phyloP scores from a whole-genome alignment of 2,888 invertebrate genomes.

The Drosophila rellima region DNA sequence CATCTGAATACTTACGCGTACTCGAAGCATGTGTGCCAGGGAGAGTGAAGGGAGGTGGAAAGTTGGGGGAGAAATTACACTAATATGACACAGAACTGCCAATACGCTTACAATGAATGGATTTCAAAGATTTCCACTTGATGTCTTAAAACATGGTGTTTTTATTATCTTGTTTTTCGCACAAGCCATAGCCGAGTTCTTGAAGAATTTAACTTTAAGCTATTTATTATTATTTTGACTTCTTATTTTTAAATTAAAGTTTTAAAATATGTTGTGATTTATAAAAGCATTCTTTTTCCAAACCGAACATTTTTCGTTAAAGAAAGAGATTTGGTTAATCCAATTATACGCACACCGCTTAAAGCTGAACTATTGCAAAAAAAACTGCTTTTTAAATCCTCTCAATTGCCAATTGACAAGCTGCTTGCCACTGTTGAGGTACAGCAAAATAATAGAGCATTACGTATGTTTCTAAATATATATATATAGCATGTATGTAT shows the following conservation, averaged over 20 bases:
- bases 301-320: too few relatives aligned
- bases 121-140: background rate
- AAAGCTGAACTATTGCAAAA: too few relatives aligned
- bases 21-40: background rate
- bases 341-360: too few relatives aligned
- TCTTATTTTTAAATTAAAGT: too few relatives aligned
- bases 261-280: too few relatives aligned
- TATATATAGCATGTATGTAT: background rate
- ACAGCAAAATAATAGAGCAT: background rate
- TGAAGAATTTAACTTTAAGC: too few relatives aligned
- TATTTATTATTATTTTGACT: too few relatives aligned
- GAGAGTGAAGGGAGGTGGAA: background rate
- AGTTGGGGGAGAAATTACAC: background rate
- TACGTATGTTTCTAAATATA: background rate
- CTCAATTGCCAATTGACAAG: background rate
- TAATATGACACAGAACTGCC: conserved; percentile 9
- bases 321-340: too few relatives aligned
- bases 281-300: too few relatives aligned
- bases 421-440: background rate
- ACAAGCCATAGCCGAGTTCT: too few relatives aligned
- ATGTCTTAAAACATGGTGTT: background rate
- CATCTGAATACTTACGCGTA: conserved; percentile 4
- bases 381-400: background rate
- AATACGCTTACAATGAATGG: conserved; percentile 23
- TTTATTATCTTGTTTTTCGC: background rate